Evolutionary conservation across 2,888 invertebrate genomes (phyloP).

Genomic region (Cataglyphis livida): DNA sequence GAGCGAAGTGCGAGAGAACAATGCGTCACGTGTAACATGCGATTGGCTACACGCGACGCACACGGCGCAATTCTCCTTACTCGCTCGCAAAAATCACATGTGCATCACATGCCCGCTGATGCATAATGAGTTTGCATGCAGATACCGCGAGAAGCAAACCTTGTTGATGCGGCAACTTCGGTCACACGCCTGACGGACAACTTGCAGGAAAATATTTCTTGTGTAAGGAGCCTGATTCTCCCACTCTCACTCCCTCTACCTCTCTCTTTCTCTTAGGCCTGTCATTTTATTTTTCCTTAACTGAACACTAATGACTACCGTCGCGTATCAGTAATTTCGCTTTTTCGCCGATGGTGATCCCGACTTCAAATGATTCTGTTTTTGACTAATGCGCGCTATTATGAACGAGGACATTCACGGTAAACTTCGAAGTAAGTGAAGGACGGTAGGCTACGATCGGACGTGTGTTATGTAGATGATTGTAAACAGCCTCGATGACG

Average conservation of each 20-base stretch:
- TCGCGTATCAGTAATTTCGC: conserved; percentile 43
- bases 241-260: conserved; percentile 9
- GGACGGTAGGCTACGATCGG: not conserved
- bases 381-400: conserved; percentile 41
- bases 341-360: conserved; percentile 42
- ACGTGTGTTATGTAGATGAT: not conserved
- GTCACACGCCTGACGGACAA: conserved; percentile 33
- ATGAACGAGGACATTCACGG: conserved; percentile 25
- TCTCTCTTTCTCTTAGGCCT: not conserved
- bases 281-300: not conserved
- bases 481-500: conserved; percentile 7
- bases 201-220: conserved; percentile 32
- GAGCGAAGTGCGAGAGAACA: conserved; percentile 26
- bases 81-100: conserved; percentile 55
- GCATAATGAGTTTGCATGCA: conserved; percentile 60
- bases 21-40: conserved; percentile 64
- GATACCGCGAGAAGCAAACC: conserved; percentile 23
- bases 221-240: conserved; percentile 11
- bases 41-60: conserved; percentile 70
- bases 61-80: conserved; percentile 48
- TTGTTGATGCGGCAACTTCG: not conserved
- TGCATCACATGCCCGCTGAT: conserved; percentile 48
- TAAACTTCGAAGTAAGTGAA: not conserved
- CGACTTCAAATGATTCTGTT: conserved; percentile 12
- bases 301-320: conserved; percentile 20